A percentile compares a stretch with the other conserved stretches of the same genome.
These are phyloP conservation scores for Terrapene triunguis DNA, from an alignment of 2,113 vertebrate species.

Conservation along the genomic window DNA sequence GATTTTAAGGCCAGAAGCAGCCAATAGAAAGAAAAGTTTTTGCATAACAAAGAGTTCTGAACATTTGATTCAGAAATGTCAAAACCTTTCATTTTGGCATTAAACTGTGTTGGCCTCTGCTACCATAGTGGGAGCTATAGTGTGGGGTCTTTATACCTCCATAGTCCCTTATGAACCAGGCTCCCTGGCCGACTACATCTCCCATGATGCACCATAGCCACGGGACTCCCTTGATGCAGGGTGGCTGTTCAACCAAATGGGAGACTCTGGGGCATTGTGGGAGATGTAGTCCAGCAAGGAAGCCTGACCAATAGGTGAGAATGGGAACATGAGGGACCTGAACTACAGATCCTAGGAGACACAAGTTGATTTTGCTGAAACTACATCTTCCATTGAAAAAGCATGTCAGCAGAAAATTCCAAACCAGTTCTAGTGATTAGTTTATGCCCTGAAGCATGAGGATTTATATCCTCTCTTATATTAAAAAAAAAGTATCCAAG, in stretches of 20 bases:
- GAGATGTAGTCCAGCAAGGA: background rate
- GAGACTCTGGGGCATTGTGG: background rate
- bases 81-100: background rate
- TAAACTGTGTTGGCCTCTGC: rapidly evolving
- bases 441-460: background rate
- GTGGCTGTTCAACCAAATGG: background rate
- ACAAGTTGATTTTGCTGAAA: background rate
- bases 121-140: background rate
- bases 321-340: background rate
- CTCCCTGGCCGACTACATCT: background rate
- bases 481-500: background rate
- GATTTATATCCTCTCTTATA: background rate
- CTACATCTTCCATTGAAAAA: background rate
- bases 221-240: background rate
- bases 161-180: background rate
- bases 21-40: background rate
- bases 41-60: background rate
- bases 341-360: background rate
- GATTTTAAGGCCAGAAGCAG: background rate
- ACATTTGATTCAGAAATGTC: background rate
- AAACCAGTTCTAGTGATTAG: background rate
- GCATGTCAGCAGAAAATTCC: background rate
- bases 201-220: background rate
- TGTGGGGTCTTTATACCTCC: background rate
- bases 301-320: background rate